Evolutionary conservation across 2,888 invertebrate species (phyloP).

Genomic region (Endotricha flammealis): DNA sequence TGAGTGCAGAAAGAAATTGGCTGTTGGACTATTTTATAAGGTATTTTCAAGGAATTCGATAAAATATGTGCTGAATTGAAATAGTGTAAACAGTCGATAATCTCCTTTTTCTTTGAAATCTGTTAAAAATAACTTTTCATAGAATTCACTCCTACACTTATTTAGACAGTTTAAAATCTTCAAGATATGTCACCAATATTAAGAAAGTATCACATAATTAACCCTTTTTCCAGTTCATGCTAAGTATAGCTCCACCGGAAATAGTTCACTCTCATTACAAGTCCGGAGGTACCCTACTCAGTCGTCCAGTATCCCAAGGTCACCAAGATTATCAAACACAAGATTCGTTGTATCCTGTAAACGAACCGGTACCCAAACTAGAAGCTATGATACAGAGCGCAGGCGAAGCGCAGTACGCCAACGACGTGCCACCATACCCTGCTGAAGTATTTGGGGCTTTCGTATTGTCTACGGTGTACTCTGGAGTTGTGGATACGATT

Average conservation of each 20-base stretch:
- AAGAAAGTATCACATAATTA: too few relatives aligned
- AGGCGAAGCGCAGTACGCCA: conserved; percentile 83
- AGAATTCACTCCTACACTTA: too few relatives aligned
- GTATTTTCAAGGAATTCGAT: too few relatives aligned
- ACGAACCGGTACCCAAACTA: conserved; percentile 82
- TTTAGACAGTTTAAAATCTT: too few relatives aligned
- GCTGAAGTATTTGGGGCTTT: conserved; percentile 84
- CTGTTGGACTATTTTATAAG: conserved; percentile 88
- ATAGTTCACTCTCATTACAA: conserved; percentile 48
- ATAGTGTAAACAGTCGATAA: too few relatives aligned
- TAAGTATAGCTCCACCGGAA: conserved; percentile 69
- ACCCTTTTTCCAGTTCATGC: conserved; percentile 65
- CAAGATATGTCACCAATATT: too few relatives aligned
- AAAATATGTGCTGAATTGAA: too few relatives aligned
- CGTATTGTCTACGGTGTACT: conserved; percentile 77
- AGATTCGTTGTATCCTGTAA: conserved; percentile 81
- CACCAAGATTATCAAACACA: conserved; percentile 79
- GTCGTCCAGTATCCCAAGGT: conserved; percentile 80
- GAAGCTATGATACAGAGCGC: conserved; percentile 78
- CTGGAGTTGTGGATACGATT: conserved; percentile 77
- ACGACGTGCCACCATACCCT: conserved; percentile 77
- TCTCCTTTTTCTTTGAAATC: too few relatives aligned
- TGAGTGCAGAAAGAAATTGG: conserved; percentile 82
- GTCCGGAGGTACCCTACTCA: conserved; percentile 72
- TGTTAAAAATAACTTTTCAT: too few relatives aligned